These are phyloP conservation scores for Drosophila arawakana DNA, from an alignment of 1,140 invertebrate species.

Conservation along the genomic window DNA sequence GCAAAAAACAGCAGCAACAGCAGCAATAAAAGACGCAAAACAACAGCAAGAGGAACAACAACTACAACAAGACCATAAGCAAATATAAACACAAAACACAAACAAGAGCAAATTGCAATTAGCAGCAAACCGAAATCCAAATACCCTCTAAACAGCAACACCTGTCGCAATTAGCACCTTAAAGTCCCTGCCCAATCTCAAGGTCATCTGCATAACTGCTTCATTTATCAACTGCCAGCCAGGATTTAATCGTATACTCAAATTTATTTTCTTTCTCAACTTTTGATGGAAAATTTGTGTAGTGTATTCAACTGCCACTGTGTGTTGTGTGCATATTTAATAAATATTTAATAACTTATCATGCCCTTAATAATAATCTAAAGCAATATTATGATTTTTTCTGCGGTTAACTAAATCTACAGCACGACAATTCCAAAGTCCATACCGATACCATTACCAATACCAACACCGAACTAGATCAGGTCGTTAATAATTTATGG, in stretches of 20 bases:
- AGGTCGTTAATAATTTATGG: not conserved
- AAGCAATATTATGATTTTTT: not conserved
- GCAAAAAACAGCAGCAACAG: slow-evolving; percentile 47
- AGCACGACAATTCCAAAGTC: not conserved
- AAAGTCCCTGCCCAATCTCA: not conserved
- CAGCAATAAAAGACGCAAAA: slow-evolving; percentile 56
- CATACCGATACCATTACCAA: no score
- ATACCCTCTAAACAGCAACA: slow-evolving; percentile 16
- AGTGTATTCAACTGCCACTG: not conserved
- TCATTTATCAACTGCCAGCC: not conserved
- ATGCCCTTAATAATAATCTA: not conserved
- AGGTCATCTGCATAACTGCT: not conserved
- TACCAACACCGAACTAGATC: not conserved
- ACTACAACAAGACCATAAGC: slow-evolving; percentile 41
- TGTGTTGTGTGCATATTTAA: not conserved
- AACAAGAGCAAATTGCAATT: slow-evolving; percentile 29
- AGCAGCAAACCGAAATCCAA: slow-evolving; percentile 13
- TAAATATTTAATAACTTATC: slow-evolving; percentile 14
- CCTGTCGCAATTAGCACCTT: slow-evolving; percentile 12
- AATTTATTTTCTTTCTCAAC: not conserved
- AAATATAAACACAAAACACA: slow-evolving; percentile 36
- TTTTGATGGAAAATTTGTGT: not conserved
- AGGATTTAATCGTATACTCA: not conserved
- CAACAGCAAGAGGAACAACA: slow-evolving; percentile 47
- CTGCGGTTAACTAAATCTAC: not conserved